These are phyloP conservation scores for Platorchestia sp. DNA, from an alignment of 1,140 invertebrate genomes.

Conservation along the genomic window DNA sequence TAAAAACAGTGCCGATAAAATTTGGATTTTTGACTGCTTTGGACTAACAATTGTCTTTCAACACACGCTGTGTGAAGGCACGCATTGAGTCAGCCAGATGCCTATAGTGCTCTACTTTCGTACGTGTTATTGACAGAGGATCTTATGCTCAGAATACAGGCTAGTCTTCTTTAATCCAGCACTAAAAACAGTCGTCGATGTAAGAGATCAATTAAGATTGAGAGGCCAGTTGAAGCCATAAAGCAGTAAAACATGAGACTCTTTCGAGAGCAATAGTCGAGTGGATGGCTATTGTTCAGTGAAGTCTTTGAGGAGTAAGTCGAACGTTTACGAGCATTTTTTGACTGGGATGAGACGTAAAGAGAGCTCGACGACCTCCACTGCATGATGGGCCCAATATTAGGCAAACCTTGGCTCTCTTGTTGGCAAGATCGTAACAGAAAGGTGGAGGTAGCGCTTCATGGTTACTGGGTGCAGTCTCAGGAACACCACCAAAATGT, in stretches of 20 bases:
- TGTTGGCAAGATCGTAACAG: conserved; percentile 54
- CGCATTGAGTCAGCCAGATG: neutral
- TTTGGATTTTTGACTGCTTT: neutral
- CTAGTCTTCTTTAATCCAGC: neutral
- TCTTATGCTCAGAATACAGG: neutral
- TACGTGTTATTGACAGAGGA: neutral
- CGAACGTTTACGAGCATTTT: conserved; percentile 3
- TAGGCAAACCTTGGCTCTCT: conserved; percentile 21
- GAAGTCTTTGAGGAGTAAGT: neutral
- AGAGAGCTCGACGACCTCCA: conserved; percentile 29
- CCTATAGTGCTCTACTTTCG: neutral
- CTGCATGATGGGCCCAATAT: neutral
- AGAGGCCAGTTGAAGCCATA: neutral
- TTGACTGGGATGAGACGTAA: neutral
- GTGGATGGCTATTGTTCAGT: neutral
- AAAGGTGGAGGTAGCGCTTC: conserved; percentile 24
- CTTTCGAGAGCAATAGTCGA: neutral
- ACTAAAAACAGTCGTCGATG: neutral
- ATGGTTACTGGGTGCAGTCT: conserved; percentile 48
- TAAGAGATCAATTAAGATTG: neutral
- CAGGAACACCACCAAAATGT: neutral
- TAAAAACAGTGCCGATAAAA: neutral
- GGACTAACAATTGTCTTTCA: neutral
- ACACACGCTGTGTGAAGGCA: neutral
- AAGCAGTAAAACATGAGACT: neutral